These are phyloP conservation scores for Lochmaea capreae DNA, from an alignment of 2,888 invertebrate genomes.

Conservation along the genomic window DNA sequence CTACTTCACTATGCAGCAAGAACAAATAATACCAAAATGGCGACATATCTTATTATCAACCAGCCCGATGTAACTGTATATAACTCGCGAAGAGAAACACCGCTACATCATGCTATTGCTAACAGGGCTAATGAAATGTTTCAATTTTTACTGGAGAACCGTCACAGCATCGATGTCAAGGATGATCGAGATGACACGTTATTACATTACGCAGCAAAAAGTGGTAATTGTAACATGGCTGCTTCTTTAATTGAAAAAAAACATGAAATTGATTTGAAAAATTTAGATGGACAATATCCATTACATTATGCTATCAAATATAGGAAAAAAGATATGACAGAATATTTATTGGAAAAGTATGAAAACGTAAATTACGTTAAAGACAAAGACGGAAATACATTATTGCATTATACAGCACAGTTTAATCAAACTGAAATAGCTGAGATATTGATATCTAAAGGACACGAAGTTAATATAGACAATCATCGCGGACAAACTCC, in stretches of 20 bases:
- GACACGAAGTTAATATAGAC: not conserved
- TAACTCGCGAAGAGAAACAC: not conserved
- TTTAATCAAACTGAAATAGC: not conserved
- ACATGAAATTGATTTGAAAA: not conserved
- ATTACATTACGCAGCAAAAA: constrained; percentile 2
- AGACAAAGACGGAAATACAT: constrained; percentile 10
- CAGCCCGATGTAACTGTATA: not conserved
- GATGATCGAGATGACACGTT: constrained; percentile 2
- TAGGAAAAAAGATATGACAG: not conserved
- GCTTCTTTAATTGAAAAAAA: constrained; percentile 13
- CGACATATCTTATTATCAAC: not conserved
- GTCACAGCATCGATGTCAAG: not conserved
- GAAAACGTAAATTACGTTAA: not conserved
- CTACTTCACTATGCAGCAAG: not conserved
- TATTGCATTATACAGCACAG: constrained; percentile 7
- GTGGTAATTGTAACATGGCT: not conserved
- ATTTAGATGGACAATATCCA: constrained; percentile 3
- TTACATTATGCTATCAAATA: constrained; percentile 18
- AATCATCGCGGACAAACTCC: not conserved
- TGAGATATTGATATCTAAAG: not conserved
- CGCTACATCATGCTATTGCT: not conserved
- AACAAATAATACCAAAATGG: not conserved
- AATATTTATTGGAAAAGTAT: constrained; percentile 11
- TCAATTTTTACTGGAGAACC: not conserved
- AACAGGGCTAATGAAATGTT: not conserved